Conservation (phyloP, 2,888 invertebrate genomes). For the Nomada fucata region DNA sequence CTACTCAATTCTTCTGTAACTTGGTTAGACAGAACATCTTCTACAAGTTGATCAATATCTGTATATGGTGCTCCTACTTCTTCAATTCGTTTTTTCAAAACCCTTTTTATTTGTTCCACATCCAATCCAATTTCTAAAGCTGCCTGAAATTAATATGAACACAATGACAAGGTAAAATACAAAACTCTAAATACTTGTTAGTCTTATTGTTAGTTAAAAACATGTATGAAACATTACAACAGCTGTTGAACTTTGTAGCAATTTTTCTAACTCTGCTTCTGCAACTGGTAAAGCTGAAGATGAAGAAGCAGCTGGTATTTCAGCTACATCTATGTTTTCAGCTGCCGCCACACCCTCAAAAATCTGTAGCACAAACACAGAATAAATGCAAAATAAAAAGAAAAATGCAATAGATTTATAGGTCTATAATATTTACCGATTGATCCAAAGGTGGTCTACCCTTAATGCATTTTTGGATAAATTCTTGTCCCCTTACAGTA, state of each 20-base stretch:
- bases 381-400: neutral
- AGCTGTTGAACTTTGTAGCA: constrained; percentile 78
- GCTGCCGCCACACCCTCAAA: constrained; percentile 70
- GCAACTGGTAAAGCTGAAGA: constrained; percentile 55
- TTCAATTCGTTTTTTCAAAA: constrained; percentile 86
- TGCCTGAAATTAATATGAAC: constrained; percentile 78
- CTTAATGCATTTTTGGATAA: constrained; percentile 86
- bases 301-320: constrained; percentile 64
- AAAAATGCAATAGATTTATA: constrained; percentile 13
- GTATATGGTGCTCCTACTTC: constrained; percentile 87
- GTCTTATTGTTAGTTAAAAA: neutral
- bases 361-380: constrained; percentile 65
- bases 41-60: constrained; percentile 89
- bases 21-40: constrained; percentile 90
- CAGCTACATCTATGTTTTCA: constrained; percentile 57
- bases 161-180: neutral
- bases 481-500: constrained; percentile 92
- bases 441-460: constrained; percentile 78
- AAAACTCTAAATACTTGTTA: neutral
- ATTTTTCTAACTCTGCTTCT: constrained; percentile 76
- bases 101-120: constrained; percentile 86
- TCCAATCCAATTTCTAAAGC: constrained; percentile 88
- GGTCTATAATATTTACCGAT: constrained; percentile 65
- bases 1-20: constrained; percentile 86
- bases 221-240: constrained; percentile 69